phyloP scores from a whole-genome alignment of 2,113 vertebrate genomes.

The Plotosus lineatus region DNA sequence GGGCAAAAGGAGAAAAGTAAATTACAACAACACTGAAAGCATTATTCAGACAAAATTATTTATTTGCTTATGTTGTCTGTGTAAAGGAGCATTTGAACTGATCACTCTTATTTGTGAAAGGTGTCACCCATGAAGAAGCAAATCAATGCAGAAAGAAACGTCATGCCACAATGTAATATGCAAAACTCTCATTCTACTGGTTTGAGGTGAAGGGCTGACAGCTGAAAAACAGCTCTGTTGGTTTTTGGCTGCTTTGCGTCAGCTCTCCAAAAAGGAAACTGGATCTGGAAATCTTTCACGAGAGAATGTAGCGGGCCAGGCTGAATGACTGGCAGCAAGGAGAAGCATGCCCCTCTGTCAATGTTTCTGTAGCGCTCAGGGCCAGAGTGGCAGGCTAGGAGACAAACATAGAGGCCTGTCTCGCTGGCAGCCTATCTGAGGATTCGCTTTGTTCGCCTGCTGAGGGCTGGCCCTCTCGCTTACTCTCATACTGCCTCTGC shows the following conservation, averaged over 20 bases:
- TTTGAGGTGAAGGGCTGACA: slow-evolving; percentile 40
- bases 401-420: slow-evolving; percentile 54
- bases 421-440: slow-evolving; percentile 58
- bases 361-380: slow-evolving; percentile 59
- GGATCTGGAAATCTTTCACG: slow-evolving; percentile 53
- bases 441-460: slow-evolving; percentile 34
- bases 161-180: slow-evolving; percentile 20
- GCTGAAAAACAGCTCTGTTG: slow-evolving; percentile 53
- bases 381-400: slow-evolving; percentile 48
- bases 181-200: slow-evolving; percentile 31
- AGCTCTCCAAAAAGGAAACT: slow-evolving; percentile 52
- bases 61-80: neutral
- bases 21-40: slow-evolving; percentile 8
- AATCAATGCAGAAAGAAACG: slow-evolving; percentile 24
- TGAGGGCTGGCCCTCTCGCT: slow-evolving; percentile 27
- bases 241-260: slow-evolving; percentile 42
- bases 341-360: slow-evolving; percentile 59
- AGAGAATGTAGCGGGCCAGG: slow-evolving; percentile 48
- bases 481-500: neutral
- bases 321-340: slow-evolving; percentile 54
- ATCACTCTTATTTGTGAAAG: neutral
- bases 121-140: slow-evolving; percentile 30
- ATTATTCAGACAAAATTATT: neutral
- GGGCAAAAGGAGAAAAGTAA: neutral
- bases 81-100: neutral